Evolutionary conservation across 2,797 vertebrate genomes (phyloP), one percentile per base, ranked within the genome.

Genomic region (Arrhamphus sclerolepis): DNA sequence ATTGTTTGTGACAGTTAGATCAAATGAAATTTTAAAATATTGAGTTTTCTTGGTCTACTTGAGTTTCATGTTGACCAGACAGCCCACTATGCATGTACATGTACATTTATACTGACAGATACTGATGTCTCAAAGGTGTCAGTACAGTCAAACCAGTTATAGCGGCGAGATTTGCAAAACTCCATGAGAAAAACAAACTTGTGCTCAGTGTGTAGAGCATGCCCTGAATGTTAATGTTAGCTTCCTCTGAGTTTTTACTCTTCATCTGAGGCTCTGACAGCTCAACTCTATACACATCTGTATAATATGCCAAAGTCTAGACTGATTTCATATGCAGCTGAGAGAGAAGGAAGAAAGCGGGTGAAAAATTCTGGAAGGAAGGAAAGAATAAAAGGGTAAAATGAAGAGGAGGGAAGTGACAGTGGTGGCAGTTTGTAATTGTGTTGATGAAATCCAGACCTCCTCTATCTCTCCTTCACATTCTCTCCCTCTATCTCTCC

Each of bases 401-500:
- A 62, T 18, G 58, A 66, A 62, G 63, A 70, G 52, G 65, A 72
- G 56, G 66, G 67, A 87, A 72, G 75, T 78, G 79, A 87, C 80
- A 82, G 72, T 72, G 62, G 80, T 85, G 77, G 78, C 81, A 70
- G 77, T 78, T 83, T 70, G 85, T 78, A 80, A 86, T 81, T 85
- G 79, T 86, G 78, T 80, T 91, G 89, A 91, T 81, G 85, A 78
- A 83, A 87, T 75, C 81, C 90, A 91, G 89, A 82, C 77, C 87
- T 87, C 77, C 75, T 84, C 83, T 81, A 72, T 87, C 78, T 84
- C 86, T 82, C 72, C 66, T 83, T 81, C 77, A 80, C 79, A 79
- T 86, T 80, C 80, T 75, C 77, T 83, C 51, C n/a, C 63, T n/a
- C 54, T 28, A 38, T 77, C 78, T 47, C 70, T 55, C 42, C 17